Evolutionary conservation across 2,113 vertebrate species (phyloP).

Genomic region (Triplophysa siluroides): DNA sequence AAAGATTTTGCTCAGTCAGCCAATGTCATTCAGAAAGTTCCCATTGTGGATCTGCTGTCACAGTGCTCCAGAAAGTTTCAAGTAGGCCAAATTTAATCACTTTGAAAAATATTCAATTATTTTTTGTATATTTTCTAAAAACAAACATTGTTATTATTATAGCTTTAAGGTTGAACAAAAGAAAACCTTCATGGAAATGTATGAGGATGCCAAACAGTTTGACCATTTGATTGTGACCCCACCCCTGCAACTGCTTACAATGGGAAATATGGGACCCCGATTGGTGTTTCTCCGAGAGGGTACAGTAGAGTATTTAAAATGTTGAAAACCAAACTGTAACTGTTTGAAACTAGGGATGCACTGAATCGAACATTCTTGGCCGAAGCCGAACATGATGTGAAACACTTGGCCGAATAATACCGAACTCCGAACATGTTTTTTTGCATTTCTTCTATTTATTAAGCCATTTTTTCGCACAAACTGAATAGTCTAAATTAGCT

Average conservation of each 20-base stretch:
- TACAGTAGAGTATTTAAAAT: too few relatives aligned
- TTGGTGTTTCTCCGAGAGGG: constrained; percentile 43
- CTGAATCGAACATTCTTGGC: too few relatives aligned
- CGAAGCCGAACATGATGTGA: too few relatives aligned
- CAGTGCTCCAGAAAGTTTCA: constrained; percentile 19
- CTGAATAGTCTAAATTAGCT: too few relatives aligned
- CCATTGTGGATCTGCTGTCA: constrained; percentile 48
- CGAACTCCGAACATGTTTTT: too few relatives aligned
- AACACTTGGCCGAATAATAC: too few relatives aligned
- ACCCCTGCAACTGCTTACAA: constrained; percentile 52
- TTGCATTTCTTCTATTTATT: too few relatives aligned
- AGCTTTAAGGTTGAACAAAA: constrained; percentile 57
- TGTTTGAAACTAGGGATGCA: too few relatives aligned
- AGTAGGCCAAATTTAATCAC: constrained; percentile 47
- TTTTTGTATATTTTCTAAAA: too few relatives aligned
- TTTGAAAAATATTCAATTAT: too few relatives aligned
- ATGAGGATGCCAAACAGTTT: constrained; percentile 40
- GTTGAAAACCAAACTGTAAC: too few relatives aligned
- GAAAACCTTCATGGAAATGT: constrained; percentile 58
- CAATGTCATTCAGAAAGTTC: constrained; percentile 48
- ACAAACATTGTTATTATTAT: not conserved
- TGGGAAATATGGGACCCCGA: not conserved
- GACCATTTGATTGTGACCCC: constrained; percentile 53
- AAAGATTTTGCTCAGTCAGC: constrained; percentile 65
- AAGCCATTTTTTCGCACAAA: too few relatives aligned